Percentiles rank a stretch among this genome's conserved stretches.
Evolutionary conservation across 2,113 vertebrate genomes (phyloP).

Genomic region (Genyomyrus donnyi): DNA sequence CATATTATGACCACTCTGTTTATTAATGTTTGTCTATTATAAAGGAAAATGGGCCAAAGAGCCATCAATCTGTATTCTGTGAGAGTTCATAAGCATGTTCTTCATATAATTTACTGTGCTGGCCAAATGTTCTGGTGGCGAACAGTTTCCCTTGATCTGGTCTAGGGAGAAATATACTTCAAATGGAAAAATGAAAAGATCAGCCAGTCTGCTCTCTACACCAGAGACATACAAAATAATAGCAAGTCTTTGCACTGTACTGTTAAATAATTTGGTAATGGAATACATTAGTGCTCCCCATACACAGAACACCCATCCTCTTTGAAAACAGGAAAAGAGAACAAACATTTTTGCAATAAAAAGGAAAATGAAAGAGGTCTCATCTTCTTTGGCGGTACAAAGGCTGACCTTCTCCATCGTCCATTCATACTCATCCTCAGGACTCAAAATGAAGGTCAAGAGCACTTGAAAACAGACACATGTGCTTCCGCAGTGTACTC

Average conservation of each 20-base stretch:
- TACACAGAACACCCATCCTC: neutral
- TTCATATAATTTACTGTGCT: neutral
- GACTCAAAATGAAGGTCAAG: neutral
- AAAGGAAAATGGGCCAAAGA: neutral
- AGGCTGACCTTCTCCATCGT: neutral
- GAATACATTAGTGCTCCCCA: neutral
- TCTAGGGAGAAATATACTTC: neutral
- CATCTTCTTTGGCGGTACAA: neutral
- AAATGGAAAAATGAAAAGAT: neutral
- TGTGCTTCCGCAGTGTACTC: neutral
- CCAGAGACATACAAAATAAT: neutral
- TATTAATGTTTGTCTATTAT: neutral
- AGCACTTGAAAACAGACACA: neutral
- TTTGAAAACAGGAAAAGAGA: neutral
- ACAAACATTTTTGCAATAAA: neutral
- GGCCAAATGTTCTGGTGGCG: neutral
- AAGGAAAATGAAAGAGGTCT: neutral
- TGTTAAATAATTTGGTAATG: slow-evolving; percentile 6
- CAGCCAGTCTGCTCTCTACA: neutral
- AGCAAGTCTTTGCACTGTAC: neutral
- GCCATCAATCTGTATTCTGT: neutral
- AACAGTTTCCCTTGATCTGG: neutral
- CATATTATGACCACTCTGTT: neutral
- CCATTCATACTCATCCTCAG: neutral
- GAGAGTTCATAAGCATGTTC: neutral